These are phyloP conservation scores for Sebastes steindachneri DNA, from an alignment of 2,797 vertebrate species.

Conservation along the genomic window DNA sequence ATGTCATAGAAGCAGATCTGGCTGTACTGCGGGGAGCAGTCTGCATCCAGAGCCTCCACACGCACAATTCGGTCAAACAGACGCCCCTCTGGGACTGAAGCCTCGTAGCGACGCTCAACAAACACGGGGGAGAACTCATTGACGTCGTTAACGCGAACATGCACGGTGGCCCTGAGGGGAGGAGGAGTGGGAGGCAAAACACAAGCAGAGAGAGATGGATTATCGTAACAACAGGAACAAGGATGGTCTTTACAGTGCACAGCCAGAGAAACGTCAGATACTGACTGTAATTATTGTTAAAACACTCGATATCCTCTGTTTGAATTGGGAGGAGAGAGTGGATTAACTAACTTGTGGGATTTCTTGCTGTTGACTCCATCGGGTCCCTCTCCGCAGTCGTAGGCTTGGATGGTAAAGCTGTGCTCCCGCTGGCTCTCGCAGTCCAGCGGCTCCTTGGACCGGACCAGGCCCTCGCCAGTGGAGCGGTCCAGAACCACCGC, in stretches of 20 bases:
- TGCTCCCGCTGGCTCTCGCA: conserved; percentile 97
- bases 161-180: conserved; percentile 91
- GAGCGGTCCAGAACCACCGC: conserved; percentile 97
- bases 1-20: conserved; percentile 99
- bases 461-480: conserved; percentile 95
- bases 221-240: conserved; percentile 22
- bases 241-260: not conserved
- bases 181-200: conserved; percentile 8
- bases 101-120: conserved; percentile 92
- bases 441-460: conserved; percentile 95
- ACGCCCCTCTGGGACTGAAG: conserved; percentile 93
- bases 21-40: conserved; percentile 99
- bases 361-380: conserved; percentile 97
- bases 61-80: conserved; percentile 94
- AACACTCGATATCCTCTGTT: not conserved
- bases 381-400: conserved; percentile 96
- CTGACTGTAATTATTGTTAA: conserved; percentile 1
- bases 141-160: conserved; percentile 96
- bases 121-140: conserved; percentile 99
- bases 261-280: not conserved
- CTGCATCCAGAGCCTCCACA: conserved; percentile 96
- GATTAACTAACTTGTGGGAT: conserved; percentile 97
- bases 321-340: not conserved
- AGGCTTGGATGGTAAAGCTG: conserved; percentile 98
- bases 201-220: conserved; percentile 19